These are phyloP conservation scores for Anas platyrhynchos DNA, from an alignment of 2,113 vertebrate genomes.

Conservation along the genomic window DNA sequence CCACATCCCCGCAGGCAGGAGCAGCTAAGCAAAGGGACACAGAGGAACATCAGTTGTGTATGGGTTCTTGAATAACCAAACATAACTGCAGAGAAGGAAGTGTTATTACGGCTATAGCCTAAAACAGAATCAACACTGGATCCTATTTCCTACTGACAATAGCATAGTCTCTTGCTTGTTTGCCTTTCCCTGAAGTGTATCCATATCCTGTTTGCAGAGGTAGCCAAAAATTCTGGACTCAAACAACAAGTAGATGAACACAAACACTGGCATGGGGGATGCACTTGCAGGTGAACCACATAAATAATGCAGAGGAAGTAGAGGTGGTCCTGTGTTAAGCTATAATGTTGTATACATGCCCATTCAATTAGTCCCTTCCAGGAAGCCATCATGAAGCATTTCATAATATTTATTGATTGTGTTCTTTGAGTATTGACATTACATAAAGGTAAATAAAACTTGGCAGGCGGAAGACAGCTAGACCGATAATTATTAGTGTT, in stretches of 20 bases:
- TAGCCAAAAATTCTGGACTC: neutral
- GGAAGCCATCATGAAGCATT: neutral
- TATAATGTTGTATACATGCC: neutral
- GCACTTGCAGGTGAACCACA: neutral
- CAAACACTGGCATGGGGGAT: accelerated
- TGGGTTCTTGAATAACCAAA: neutral
- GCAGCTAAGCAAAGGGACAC: neutral
- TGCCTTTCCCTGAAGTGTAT: neutral
- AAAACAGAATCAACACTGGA: neutral
- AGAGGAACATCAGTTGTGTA: neutral
- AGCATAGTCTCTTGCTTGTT: neutral
- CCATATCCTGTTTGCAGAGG: neutral
- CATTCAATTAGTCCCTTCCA: neutral
- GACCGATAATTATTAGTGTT: neutral
- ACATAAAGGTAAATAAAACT: neutral
- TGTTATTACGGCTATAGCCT: neutral
- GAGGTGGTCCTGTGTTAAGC: neutral
- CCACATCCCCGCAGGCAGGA: neutral
- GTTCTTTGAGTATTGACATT: neutral
- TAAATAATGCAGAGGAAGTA: neutral
- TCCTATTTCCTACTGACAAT: neutral
- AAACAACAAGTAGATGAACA: neutral
- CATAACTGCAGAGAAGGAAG: neutral
- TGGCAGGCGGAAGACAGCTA: neutral
- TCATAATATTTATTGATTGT: neutral